Conservation (phyloP, 2,113 vertebrate species). For the Coptodon rendalli region DNA sequence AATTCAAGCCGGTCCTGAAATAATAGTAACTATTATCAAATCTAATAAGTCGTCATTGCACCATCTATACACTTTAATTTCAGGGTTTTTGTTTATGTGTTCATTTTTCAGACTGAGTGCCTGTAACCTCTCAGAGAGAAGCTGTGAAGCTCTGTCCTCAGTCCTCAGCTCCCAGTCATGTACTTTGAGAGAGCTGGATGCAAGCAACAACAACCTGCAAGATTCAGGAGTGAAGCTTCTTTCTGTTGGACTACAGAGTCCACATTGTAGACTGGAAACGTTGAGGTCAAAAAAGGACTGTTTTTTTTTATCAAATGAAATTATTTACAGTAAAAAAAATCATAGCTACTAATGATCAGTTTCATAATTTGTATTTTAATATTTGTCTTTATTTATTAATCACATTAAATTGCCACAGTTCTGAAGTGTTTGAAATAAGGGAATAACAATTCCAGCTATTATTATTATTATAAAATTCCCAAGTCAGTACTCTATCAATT, state of each 20-base stretch:
- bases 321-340: background rate
- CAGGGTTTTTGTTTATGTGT: too few relatives aligned
- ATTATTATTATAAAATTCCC: too few relatives aligned
- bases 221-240: background rate
- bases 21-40: too few relatives aligned
- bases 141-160: too few relatives aligned
- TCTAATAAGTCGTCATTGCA: too few relatives aligned
- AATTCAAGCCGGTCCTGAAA: too few relatives aligned
- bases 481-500: too few relatives aligned
- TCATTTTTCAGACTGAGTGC: too few relatives aligned
- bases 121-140: too few relatives aligned
- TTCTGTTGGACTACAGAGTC: background rate
- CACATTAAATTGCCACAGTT: accelerated
- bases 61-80: too few relatives aligned
- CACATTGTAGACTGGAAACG: background rate
- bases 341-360: accelerated
- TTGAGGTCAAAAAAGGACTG: background rate
- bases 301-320: background rate
- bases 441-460: background rate
- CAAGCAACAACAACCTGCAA: background rate
- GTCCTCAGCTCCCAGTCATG: accelerated
- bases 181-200: background rate
- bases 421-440: background rate
- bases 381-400: background rate
- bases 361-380: accelerated